These are phyloP conservation scores for Pycnomerus fuliginosus DNA, from an alignment of 2,888 invertebrate species.

Conservation along the genomic window DNA sequence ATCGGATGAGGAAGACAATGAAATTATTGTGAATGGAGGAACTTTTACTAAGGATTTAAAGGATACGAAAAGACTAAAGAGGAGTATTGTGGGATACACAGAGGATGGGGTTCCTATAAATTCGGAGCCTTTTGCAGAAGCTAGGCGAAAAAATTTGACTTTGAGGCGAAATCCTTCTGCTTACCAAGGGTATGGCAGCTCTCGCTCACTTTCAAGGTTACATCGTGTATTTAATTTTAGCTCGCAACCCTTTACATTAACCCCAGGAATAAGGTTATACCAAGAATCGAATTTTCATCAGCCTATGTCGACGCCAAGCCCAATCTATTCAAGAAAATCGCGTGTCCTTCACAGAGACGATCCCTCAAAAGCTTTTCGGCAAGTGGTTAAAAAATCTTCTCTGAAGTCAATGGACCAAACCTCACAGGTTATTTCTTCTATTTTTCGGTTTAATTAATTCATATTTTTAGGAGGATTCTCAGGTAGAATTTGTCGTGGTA, in stretches of 20 bases:
- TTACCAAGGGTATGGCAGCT: too few species aligned
- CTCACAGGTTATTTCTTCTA: too few species aligned
- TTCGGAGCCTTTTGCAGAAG: slow-evolving; percentile 46
- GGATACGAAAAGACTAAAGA: slow-evolving; percentile 40
- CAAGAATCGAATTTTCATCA: too few species aligned
- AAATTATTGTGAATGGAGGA: slow-evolving; percentile 22
- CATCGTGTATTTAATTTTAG: too few species aligned
- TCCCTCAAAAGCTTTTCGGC: neutral
- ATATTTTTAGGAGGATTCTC: slow-evolving; percentile 25
- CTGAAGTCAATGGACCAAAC: too few species aligned
- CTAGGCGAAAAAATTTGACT: slow-evolving; percentile 15
- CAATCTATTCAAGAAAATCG: slow-evolving; percentile 3
- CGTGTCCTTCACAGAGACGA: neutral
- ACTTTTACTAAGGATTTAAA: slow-evolving; percentile 26
- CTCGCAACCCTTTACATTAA: too few species aligned
- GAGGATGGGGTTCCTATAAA: slow-evolving; percentile 47
- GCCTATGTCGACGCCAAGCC: neutral
- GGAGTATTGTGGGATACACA: slow-evolving; percentile 46
- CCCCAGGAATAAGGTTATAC: too few species aligned
- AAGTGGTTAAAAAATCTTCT: too few species aligned
- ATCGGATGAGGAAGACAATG: slow-evolving; percentile 4
- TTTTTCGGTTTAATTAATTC: too few species aligned
- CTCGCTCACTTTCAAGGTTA: too few species aligned
- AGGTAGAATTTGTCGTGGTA: slow-evolving; percentile 28
- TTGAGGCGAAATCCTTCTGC: too few species aligned